phyloP scores from a whole-genome alignment of 2,797 vertebrate genomes.

The Bradypus variegatus region DNA sequence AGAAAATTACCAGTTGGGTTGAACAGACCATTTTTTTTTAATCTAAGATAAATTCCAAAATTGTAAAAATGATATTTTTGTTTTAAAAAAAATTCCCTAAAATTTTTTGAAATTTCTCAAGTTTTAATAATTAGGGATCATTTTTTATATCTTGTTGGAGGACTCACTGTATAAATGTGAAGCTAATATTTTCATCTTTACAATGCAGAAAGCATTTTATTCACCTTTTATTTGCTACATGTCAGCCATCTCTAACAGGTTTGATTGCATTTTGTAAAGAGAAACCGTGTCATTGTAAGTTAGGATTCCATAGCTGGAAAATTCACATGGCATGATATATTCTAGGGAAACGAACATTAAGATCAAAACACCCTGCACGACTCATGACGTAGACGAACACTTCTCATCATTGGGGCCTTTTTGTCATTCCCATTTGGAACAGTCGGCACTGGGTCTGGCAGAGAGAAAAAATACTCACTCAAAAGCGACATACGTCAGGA shows the following conservation, averaged over 20 bases:
- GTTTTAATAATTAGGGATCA: neutral
- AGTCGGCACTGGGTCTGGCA: neutral
- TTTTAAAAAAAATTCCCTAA: conserved; percentile 14
- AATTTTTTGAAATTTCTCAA: neutral
- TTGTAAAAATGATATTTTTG: conserved; percentile 25
- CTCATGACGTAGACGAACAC: neutral
- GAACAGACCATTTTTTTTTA: neutral
- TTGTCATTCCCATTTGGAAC: conserved; percentile 1
- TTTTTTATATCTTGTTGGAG: neutral
- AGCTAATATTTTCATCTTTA: conserved; percentile 10
- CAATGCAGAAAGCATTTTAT: neutral
- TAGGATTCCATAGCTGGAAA: neutral
- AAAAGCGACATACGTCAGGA: conserved; percentile 96
- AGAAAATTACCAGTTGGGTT: neutral
- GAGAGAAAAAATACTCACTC: conserved; percentile 82
- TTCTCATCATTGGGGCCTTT: neutral
- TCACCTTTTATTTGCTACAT: neutral
- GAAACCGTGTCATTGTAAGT: neutral
- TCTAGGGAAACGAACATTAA: conserved; percentile 24
- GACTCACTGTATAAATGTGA: conserved; percentile 9
- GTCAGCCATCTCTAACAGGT: neutral
- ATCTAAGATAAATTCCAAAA: neutral
- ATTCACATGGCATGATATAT: neutral
- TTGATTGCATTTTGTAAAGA: neutral
- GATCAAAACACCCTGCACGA: neutral